These are phyloP conservation scores for Octopus bimaculoides DNA, from an alignment of 1,140 invertebrate genomes.

Conservation along the genomic window DNA sequence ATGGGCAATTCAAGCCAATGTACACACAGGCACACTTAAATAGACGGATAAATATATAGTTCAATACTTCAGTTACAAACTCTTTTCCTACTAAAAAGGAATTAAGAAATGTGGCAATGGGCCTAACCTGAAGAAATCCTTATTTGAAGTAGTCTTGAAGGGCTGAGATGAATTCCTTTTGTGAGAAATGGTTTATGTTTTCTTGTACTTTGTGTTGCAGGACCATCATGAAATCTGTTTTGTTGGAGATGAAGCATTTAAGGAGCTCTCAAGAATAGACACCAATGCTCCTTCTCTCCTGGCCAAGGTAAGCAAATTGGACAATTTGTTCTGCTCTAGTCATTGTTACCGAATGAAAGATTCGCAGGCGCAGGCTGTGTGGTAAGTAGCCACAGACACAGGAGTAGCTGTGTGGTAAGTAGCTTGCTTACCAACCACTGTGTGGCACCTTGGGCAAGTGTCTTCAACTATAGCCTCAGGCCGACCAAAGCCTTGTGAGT, in stretches of 20 bases:
- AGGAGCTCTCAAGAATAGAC: slow-evolving; percentile 83
- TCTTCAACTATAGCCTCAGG: neutral
- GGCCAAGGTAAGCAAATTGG: slow-evolving; percentile 59
- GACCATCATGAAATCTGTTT: slow-evolving; percentile 99
- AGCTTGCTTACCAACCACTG: neutral
- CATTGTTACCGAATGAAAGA: slow-evolving; percentile 5
- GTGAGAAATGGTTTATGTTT: too few relatives aligned
- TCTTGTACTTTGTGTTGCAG: slow-evolving; percentile 52
- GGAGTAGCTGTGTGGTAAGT: neutral
- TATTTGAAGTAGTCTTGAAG: too few relatives aligned
- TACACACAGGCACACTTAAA: too few relatives aligned
- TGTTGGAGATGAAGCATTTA: slow-evolving; percentile 93
- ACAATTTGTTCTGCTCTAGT: neutral
- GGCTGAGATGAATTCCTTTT: too few relatives aligned
- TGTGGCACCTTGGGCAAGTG: neutral
- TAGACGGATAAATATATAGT: too few relatives aligned
- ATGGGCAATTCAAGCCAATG: too few relatives aligned
- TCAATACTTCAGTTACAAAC: too few relatives aligned
- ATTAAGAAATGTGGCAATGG: too few relatives aligned
- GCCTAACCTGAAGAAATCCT: too few relatives aligned
- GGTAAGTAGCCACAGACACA: neutral
- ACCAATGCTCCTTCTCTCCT: slow-evolving; percentile 76
- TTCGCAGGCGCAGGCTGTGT: slow-evolving; percentile 4
- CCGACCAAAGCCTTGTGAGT: too few relatives aligned
- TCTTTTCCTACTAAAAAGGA: too few relatives aligned